A percentile compares a stretch with the other conserved stretches of the same genome.
phyloP scores from a whole-genome alignment of 1,140 invertebrate genomes.

The Trypoxylus dichotomus region DNA sequence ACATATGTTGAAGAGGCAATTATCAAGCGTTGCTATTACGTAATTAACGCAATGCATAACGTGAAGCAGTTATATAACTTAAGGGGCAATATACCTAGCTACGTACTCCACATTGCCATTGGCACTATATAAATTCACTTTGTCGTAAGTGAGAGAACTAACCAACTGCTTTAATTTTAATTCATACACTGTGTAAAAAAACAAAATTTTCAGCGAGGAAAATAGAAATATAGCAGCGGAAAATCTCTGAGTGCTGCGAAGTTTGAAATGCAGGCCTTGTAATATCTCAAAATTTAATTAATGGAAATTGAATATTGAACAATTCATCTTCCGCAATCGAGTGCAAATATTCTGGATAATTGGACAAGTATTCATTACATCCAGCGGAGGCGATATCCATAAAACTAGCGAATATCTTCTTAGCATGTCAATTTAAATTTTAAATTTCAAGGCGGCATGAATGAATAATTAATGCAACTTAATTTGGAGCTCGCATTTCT shows the following conservation, averaged over 20 bases:
- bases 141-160: too few relatives aligned
- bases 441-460: background rate
- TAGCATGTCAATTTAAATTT: slow-evolving; percentile 5
- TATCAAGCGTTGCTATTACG: too few relatives aligned
- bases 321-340: background rate
- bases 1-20: too few relatives aligned
- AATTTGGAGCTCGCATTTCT: background rate
- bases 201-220: too few relatives aligned
- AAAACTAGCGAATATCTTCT: background rate
- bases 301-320: background rate
- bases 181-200: too few relatives aligned
- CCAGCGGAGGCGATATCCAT: background rate
- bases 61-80: too few relatives aligned
- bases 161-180: too few relatives aligned
- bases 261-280: background rate
- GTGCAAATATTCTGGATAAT: background rate
- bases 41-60: too few relatives aligned
- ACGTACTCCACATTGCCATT: too few relatives aligned
- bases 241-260: background rate
- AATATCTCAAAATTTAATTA: background rate
- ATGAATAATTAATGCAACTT: slow-evolving; percentile 8
- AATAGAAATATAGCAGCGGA: too few relatives aligned
- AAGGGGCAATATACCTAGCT: too few relatives aligned
- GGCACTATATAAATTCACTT: too few relatives aligned
- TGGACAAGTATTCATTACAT: slow-evolving; percentile 13